Evolutionary conservation across 2,888 invertebrate genomes (phyloP).

Genomic region (Diaperis boleti): DNA sequence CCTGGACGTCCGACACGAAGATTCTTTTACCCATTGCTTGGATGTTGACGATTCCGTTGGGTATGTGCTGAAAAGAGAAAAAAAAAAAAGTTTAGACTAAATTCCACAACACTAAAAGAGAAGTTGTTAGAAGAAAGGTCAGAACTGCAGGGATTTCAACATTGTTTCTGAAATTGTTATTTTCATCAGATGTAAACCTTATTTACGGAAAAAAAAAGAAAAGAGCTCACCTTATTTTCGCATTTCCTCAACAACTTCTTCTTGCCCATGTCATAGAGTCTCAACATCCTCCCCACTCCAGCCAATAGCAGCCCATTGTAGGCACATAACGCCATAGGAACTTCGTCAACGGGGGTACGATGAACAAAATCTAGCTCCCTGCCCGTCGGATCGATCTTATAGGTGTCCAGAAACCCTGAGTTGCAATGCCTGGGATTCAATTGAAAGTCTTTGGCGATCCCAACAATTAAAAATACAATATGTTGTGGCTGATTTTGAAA

Average conservation of each 20-base stretch:
- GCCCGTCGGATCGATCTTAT: conserved; percentile 82
- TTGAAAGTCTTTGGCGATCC: conserved; percentile 90
- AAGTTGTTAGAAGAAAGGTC: conserved; percentile 42
- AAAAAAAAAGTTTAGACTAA: conserved; percentile 13
- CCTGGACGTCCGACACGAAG: conserved; percentile 95
- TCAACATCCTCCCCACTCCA: conserved; percentile 91
- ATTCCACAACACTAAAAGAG: neutral
- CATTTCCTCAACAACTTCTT: conserved; percentile 97
- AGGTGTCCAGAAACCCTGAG: conserved; percentile 89
- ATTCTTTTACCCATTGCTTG: conserved; percentile 95
- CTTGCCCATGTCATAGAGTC: conserved; percentile 96
- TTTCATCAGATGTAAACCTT: conserved; percentile 54
- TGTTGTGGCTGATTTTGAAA: conserved; percentile 65
- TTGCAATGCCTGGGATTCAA: conserved; percentile 87
- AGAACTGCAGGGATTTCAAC: conserved; percentile 62
- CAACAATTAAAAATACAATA: conserved; percentile 79
- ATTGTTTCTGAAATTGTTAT: conserved; percentile 49
- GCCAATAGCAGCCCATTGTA: conserved; percentile 93
- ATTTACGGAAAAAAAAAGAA: conserved; percentile 1
- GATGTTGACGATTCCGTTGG: conserved; percentile 93
- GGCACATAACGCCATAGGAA: conserved; percentile 81
- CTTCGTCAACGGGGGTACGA: conserved; percentile 93
- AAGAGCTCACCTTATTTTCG: conserved; percentile 83
- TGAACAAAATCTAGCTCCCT: conserved; percentile 92
- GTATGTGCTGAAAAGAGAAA: conserved; percentile 81